Percentiles rank a stretch among this genome's conserved stretches.
Evolutionary conservation across 2,797 vertebrate species (phyloP).

Genomic region (Selene dorsalis): DNA sequence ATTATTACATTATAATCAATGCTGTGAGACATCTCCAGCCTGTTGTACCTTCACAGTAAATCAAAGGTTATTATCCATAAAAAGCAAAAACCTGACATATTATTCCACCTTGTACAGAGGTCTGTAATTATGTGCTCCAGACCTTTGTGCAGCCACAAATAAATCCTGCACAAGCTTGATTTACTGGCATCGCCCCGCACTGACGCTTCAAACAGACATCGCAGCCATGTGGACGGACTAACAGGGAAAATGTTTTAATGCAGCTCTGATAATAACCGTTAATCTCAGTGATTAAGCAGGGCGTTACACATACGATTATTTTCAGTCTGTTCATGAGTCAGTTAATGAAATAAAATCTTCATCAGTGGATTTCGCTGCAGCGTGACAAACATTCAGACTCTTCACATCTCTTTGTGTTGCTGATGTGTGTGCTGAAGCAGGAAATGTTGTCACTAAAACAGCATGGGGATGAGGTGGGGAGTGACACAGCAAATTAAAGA

Average conservation of each 20-base stretch:
- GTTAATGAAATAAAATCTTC: constrained; percentile 1
- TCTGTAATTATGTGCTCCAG: background rate
- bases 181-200: background rate
- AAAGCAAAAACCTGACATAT: too few relatives aligned
- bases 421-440: background rate
- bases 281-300: background rate
- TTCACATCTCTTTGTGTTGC: background rate
- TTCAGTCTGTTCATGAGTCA: background rate
- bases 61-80: background rate
- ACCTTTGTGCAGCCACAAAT: background rate
- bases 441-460: background rate
- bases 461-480: background rate
- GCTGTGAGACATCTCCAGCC: background rate
- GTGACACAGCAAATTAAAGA: background rate
- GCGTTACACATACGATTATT: background rate
- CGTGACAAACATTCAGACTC: background rate
- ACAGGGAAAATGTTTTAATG: background rate
- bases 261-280: background rate
- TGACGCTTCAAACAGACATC: background rate
- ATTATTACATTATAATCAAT: background rate
- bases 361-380: background rate
- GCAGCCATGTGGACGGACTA: background rate
- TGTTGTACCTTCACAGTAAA: background rate
- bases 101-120: background rate
- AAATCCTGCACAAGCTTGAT: background rate